phyloP scores from a whole-genome alignment of 2,113 vertebrate species.

The Hiodon alosoides region DNA sequence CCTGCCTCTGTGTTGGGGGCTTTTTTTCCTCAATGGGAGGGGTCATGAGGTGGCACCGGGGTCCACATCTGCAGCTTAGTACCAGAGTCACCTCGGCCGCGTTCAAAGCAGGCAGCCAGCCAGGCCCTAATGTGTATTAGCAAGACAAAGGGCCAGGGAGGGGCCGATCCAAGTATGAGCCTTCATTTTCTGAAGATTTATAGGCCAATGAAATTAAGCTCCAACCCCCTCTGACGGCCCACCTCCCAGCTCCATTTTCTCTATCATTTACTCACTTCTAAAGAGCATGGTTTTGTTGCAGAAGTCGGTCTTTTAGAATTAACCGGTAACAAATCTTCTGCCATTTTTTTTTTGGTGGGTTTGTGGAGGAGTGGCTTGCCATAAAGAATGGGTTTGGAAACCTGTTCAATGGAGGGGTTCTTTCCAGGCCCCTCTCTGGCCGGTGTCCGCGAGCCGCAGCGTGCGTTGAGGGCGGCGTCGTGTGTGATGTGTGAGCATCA shows the following conservation, averaged over 20 bases:
- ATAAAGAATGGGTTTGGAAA: conserved; percentile 26
- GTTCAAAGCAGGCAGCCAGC: conserved; percentile 45
- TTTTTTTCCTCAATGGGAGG: background rate
- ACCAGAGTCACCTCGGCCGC: conserved; percentile 27
- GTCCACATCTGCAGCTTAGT: conserved; percentile 44
- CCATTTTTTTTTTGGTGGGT: conserved; percentile 8
- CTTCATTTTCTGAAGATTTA: conserved; percentile 56
- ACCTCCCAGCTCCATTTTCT: conserved; percentile 38
- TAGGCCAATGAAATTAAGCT: conserved; percentile 31
- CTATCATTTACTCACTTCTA: conserved; percentile 62
- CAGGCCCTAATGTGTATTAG: conserved; percentile 48
- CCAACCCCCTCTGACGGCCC: conserved; percentile 20
- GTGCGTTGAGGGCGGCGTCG: conserved; percentile 25
- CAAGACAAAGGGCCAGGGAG: conserved; percentile 40
- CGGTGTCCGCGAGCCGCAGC: conserved; percentile 46
- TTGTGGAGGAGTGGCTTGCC: conserved; percentile 18
- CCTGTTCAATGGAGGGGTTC: conserved; percentile 41
- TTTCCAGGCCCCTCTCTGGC: conserved; percentile 20
- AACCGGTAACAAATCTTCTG: conserved; percentile 37
- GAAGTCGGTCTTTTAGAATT: conserved; percentile 42
- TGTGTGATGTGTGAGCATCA: too few relatives aligned
- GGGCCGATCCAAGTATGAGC: conserved; percentile 36
- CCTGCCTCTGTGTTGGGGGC: background rate
- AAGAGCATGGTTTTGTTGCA: conserved; percentile 44
- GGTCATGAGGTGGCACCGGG: conserved; percentile 23